These are phyloP conservation scores for Drosophila demipolita DNA, from an alignment of 2,888 invertebrate species.

Conservation along the genomic window DNA sequence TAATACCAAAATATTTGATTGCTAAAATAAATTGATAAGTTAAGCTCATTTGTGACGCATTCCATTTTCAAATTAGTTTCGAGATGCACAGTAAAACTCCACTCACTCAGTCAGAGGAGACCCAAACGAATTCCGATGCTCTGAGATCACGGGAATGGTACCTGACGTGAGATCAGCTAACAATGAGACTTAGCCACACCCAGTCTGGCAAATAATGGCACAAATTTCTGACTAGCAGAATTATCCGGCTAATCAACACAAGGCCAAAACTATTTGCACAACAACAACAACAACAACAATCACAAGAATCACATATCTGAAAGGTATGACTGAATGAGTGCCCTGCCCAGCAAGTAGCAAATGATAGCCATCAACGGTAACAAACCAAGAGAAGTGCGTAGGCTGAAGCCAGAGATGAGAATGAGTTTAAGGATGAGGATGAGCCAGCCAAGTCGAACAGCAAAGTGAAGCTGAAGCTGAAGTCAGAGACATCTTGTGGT, in stretches of 20 bases:
- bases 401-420: constrained; percentile 47
- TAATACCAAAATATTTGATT: not conserved
- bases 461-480: not conserved
- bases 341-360: constrained; percentile 44
- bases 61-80: constrained; percentile 27
- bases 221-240: constrained; percentile 56
- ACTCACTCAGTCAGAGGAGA: constrained; percentile 5
- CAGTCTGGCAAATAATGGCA: constrained; percentile 60
- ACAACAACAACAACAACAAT: constrained; percentile 17
- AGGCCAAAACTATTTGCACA: constrained; percentile 42
- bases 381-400: constrained; percentile 66
- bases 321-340: constrained; percentile 52
- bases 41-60: constrained; percentile 8
- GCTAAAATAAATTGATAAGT: constrained; percentile 6
- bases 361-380: constrained; percentile 66
- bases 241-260: constrained; percentile 70
- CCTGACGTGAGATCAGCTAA: constrained; percentile 48
- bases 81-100: not conserved
- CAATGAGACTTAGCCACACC: constrained; percentile 64
- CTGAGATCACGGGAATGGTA: constrained; percentile 42
- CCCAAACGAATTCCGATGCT: constrained; percentile 36
- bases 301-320: not conserved
- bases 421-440: constrained; percentile 33
- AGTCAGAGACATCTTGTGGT: constrained; percentile 29
- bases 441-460: constrained; percentile 38